Evolutionary conservation across 2,888 invertebrate species (phyloP).

Genomic region (Odontocerum albicorne): DNA sequence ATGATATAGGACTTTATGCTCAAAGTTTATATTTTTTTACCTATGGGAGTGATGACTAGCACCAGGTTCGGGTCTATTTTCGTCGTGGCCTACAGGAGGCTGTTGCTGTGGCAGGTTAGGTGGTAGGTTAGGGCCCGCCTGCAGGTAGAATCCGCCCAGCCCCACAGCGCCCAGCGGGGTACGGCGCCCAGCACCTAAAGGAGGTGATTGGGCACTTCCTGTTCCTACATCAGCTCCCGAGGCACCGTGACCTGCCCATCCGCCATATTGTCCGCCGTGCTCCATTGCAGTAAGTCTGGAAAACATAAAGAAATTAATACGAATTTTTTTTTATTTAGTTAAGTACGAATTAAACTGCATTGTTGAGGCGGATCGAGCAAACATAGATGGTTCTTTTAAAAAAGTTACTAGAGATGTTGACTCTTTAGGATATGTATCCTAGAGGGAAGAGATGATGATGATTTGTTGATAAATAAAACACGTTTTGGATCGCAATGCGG

Average conservation of each 20-base stretch:
- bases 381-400: too few relatives aligned
- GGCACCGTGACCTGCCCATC: conserved; percentile 41
- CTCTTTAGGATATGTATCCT: too few relatives aligned
- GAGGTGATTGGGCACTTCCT: conserved; percentile 53
- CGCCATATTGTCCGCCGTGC: conserved; percentile 26
- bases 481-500: too few relatives aligned
- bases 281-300: conserved; percentile 29
- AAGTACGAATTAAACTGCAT: too few relatives aligned
- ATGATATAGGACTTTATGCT: too few relatives aligned
- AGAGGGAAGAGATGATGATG: too few relatives aligned
- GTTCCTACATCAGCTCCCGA: conserved; percentile 10
- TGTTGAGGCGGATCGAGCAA: too few relatives aligned
- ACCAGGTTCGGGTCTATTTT: conserved; percentile 74
- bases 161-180: conserved; percentile 85
- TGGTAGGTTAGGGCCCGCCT: conserved; percentile 59
- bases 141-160: conserved; percentile 86
- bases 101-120: conserved; percentile 58
- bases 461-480: too few relatives aligned
- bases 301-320: not conserved
- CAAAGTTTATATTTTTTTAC: too few relatives aligned
- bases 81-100: conserved; percentile 63
- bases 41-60: conserved; percentile 55
- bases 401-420: too few relatives aligned
- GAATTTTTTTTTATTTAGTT: too few relatives aligned
- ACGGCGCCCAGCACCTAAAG: conserved; percentile 66